These are phyloP conservation scores for Peromyscus melanophrys DNA, from an alignment of 2,797 vertebrate genomes.

Conservation along the genomic window DNA sequence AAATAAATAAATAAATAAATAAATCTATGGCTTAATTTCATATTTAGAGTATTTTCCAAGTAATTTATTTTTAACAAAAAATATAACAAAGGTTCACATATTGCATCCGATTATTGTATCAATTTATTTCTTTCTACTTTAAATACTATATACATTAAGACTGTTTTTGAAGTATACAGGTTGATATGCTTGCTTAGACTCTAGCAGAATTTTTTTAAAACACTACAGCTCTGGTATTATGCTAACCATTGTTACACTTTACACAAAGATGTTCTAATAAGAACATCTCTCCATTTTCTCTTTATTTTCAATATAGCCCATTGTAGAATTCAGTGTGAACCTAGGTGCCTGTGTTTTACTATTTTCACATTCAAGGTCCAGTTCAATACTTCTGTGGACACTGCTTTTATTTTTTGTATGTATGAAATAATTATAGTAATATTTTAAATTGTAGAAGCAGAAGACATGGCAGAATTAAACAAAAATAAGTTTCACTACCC, in stretches of 20 bases:
- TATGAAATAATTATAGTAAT: neutral
- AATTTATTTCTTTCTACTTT: neutral
- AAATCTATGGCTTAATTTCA: neutral
- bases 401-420: neutral
- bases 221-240: neutral
- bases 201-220: too few relatives aligned
- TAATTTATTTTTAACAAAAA: conserved; percentile 28
- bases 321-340: neutral
- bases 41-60: neutral
- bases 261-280: too few relatives aligned
- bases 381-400: neutral
- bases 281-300: neutral
- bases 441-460: conserved; percentile 6
- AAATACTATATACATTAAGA: neutral
- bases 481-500: neutral
- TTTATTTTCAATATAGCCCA: neutral
- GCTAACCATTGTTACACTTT: neutral
- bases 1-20: too few relatives aligned
- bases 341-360: neutral
- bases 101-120: neutral
- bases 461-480: neutral
- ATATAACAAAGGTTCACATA: neutral
- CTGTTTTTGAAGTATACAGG: too few relatives aligned
- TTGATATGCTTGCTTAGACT: neutral
- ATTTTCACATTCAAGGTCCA: neutral